phyloP scores from a whole-genome alignment of 2,888 invertebrate genomes.

The Cryptocephalus primarius region DNA sequence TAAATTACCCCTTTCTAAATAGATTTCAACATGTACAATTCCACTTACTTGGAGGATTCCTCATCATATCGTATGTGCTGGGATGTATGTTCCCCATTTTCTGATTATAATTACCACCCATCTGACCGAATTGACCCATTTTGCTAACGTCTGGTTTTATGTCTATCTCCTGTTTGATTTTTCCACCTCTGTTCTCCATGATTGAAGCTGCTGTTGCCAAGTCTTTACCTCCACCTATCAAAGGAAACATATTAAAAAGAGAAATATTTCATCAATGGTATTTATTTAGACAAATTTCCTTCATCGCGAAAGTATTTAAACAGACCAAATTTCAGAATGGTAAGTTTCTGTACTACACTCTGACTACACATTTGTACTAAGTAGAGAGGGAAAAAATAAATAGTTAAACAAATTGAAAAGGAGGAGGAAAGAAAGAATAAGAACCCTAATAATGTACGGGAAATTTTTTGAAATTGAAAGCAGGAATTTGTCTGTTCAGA shows the following conservation, averaged over 20 bases:
- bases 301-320: no score
- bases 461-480: no score
- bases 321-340: no score
- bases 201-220: slow-evolving; percentile 68
- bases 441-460: no score
- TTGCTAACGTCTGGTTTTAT: slow-evolving; percentile 18
- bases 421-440: no score
- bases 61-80: slow-evolving; percentile 47
- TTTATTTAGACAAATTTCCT: neutral
- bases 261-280: neutral
- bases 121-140: slow-evolving; percentile 22
- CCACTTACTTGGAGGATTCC: slow-evolving; percentile 35
- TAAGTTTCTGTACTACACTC: no score
- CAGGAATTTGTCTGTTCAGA: no score
- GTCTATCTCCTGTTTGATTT: slow-evolving; percentile 39
- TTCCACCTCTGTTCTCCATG: slow-evolving; percentile 31
- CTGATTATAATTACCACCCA: slow-evolving; percentile 18
- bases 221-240: slow-evolving; percentile 72
- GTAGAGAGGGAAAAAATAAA: no score
- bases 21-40: neutral
- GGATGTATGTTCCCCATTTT: slow-evolving; percentile 40
- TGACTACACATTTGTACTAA: no score
- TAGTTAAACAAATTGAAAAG: no score
- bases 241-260: neutral
- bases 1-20: no score